These are phyloP conservation scores for Pampus argenteus DNA, from an alignment of 2,797 vertebrate genomes.

Conservation along the genomic window DNA sequence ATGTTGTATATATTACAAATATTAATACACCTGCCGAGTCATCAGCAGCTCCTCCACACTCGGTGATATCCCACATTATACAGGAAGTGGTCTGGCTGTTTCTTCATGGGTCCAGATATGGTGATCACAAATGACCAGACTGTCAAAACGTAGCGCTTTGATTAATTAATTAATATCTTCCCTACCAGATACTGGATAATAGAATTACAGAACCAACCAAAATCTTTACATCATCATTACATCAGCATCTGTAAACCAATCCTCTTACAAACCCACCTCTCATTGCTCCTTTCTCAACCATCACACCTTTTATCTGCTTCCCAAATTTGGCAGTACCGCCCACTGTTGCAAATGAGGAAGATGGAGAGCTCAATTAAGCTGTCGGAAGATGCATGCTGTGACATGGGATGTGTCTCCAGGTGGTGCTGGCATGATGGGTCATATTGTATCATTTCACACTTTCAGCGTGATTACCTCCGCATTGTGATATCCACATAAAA, in stretches of 20 bases:
- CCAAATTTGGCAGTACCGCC: conserved; percentile 60
- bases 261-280: conserved; percentile 27
- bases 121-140: neutral
- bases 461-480: conserved; percentile 58
- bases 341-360: conserved; percentile 54
- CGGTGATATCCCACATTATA: neutral
- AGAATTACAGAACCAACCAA: neutral
- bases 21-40: conserved; percentile 3
- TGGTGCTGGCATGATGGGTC: conserved; percentile 66
- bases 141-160: neutral
- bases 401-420: conserved; percentile 59
- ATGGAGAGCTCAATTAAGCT: conserved; percentile 68
- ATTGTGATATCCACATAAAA: conserved; percentile 28
- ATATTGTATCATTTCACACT: conserved; percentile 46
- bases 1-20: neutral
- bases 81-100: neutral
- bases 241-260: conserved; percentile 31
- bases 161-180: no score
- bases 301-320: conserved; percentile 63
- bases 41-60: neutral
- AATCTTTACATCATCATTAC: conserved; percentile 10
- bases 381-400: conserved; percentile 65
- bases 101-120: neutral
- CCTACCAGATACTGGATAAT: neutral
- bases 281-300: conserved; percentile 47